Percentiles rank a stretch among this genome's conserved stretches.
Evolutionary conservation across 2,113 vertebrate species (phyloP).

Genomic region (Numenius arquata): DNA sequence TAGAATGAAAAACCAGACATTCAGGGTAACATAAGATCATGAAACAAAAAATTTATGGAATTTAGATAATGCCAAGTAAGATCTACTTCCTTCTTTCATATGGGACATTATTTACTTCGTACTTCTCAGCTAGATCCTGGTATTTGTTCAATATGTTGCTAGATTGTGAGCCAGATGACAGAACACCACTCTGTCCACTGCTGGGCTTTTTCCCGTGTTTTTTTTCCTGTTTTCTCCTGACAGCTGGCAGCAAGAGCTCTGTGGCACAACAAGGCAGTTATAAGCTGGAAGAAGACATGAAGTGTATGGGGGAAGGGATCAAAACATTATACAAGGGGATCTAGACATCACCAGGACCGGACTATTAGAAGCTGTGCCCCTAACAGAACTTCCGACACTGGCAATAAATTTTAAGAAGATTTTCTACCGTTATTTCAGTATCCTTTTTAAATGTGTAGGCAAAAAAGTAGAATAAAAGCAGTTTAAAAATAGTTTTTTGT

Average conservation of each 20-base stretch:
- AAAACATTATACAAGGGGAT: neutral
- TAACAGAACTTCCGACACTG: neutral
- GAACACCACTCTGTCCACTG: neutral
- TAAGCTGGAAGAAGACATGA: neutral
- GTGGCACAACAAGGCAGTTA: neutral
- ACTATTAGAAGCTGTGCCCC: neutral
- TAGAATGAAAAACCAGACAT: neutral
- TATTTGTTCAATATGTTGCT: neutral
- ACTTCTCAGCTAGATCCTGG: neutral
- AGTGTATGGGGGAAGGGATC: neutral
- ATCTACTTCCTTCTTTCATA: neutral
- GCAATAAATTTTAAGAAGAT: neutral
- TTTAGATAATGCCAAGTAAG: neutral
- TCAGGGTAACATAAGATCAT: neutral
- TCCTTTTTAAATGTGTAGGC: neutral
- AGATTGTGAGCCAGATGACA: neutral
- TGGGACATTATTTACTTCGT: neutral
- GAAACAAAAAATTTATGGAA: neutral
- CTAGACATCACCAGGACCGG: neutral
- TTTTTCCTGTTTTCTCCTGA: neutral
- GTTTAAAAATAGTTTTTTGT: neutral
- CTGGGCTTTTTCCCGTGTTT: neutral
- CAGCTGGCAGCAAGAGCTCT: neutral
- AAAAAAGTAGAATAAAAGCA: neutral
- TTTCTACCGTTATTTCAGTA: neutral